Conservation (phyloP, 2,797 vertebrate genomes). For the Rhyacichthys aspro region DNA sequence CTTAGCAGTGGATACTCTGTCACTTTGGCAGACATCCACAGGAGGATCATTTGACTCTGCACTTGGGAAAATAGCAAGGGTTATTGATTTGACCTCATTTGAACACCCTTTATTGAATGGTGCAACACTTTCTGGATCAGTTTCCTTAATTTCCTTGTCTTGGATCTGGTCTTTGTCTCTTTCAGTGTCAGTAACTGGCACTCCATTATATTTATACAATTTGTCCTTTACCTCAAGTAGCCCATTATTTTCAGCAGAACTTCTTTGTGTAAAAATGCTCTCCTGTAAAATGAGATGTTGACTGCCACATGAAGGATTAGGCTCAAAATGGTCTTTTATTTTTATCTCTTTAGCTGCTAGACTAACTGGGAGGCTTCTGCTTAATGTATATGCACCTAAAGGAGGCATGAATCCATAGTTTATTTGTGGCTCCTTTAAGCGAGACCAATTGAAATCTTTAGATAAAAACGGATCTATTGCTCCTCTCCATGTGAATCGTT, state of each 20-base stretch:
- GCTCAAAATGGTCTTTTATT: conserved; percentile 14
- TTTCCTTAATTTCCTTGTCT: conserved; percentile 8
- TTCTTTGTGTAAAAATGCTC: conserved; percentile 6
- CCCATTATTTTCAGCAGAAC: conserved; percentile 20
- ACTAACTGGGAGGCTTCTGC: conserved; percentile 22
- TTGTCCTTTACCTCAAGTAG: conserved; percentile 20
- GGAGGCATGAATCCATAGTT: conserved; percentile 3
- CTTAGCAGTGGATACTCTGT: conserved; percentile 51
- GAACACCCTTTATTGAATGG: conserved; percentile 8
- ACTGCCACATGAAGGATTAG: conserved; percentile 7
- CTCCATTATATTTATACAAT: conserved; percentile 17
- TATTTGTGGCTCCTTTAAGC: conserved; percentile 34
- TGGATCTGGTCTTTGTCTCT: background rate
- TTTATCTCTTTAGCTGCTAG: conserved; percentile 17
- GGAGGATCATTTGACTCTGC: conserved; percentile 36
- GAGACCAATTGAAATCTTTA: conserved; percentile 20
- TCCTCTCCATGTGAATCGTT: conserved; percentile 36
- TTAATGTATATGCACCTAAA: conserved; percentile 19
- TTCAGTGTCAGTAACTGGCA: conserved; percentile 11
- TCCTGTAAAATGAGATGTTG: conserved; percentile 23
- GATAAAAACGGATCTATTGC: conserved; percentile 23
- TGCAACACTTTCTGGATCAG: background rate
- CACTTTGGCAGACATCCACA: conserved; percentile 49
- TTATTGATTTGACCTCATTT: conserved; percentile 41
- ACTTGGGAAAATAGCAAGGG: conserved; percentile 11